phyloP scores from a whole-genome alignment of 1,140 invertebrate genomes.

The Macrocentrus cingulum region DNA sequence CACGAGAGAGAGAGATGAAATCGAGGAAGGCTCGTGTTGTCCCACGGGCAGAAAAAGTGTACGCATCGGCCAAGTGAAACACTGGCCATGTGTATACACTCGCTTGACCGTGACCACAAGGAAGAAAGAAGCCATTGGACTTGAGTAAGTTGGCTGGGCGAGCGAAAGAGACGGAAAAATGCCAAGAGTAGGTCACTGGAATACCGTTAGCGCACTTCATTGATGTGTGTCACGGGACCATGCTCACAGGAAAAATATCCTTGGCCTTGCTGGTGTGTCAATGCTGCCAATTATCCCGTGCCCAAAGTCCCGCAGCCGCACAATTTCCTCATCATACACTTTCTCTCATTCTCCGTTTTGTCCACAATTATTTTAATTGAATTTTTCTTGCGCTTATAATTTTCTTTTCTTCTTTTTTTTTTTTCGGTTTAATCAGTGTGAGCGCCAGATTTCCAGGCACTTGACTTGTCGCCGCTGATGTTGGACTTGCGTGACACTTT shows the following conservation, averaged over 20 bases:
- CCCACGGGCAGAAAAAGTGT: constrained; percentile 9
- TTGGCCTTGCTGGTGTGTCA: neutral
- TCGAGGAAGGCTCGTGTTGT: constrained; percentile 15
- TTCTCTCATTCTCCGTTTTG: no score
- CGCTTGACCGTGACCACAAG: constrained; percentile 14
- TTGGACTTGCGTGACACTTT: no score
- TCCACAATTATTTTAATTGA: no score
- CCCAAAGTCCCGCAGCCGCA: no score
- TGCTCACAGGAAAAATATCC: constrained; percentile 16
- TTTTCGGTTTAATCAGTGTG: no score
- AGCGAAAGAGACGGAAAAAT: constrained; percentile 10
- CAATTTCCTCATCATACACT: no score
- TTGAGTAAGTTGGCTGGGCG: constrained; percentile 3
- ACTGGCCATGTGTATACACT: constrained; percentile 14
- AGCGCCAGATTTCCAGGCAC: no score
- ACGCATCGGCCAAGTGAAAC: constrained; percentile 20
- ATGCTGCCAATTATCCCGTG: no score
- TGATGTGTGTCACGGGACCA: constrained; percentile 49
- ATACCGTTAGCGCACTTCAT: constrained; percentile 47
- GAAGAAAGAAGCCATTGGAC: constrained; percentile 16
- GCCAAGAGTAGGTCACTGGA: constrained; percentile 42
- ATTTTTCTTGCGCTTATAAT: no score
- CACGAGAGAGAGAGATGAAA: neutral
- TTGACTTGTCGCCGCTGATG: no score
- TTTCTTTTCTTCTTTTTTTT: no score